Evolutionary conservation across 2,888 invertebrate species (phyloP).

Genomic region (Caprella mutica): DNA sequence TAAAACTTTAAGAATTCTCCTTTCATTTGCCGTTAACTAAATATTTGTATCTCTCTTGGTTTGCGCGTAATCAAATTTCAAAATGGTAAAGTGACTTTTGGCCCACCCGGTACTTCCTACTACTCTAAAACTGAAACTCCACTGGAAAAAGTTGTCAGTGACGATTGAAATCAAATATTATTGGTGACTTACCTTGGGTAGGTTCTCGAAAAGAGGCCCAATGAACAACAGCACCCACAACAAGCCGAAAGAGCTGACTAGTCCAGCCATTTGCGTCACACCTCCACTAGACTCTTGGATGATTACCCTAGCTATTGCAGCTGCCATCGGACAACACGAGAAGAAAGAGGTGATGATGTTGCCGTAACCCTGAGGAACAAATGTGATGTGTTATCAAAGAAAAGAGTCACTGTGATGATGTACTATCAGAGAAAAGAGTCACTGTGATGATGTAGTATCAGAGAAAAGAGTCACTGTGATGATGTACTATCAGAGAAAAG

Average conservation of each 20-base stretch:
- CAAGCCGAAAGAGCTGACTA: slow-evolving; percentile 63
- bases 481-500: too few species aligned
- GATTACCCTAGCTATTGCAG: slow-evolving; percentile 52
- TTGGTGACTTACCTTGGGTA: slow-evolving; percentile 55
- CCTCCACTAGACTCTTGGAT: slow-evolving; percentile 82
- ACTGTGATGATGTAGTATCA: too few species aligned
- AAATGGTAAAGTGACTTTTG: too few species aligned
- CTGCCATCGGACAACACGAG: slow-evolving; percentile 44
- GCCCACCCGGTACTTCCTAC: too few species aligned
- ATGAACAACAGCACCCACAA: slow-evolving; percentile 70
- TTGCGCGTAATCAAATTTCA: too few species aligned
- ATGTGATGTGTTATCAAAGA: neutral
- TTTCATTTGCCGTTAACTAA: too few species aligned
- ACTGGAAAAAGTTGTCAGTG: neutral
- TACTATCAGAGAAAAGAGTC: too few species aligned
- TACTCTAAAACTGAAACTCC: too few species aligned
- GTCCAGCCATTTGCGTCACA: slow-evolving; percentile 66
- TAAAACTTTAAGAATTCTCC: too few species aligned
- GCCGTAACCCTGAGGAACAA: slow-evolving; percentile 50
- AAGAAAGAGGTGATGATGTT: slow-evolving; percentile 53
- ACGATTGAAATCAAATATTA: neutral
- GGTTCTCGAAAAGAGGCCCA: slow-evolving; percentile 72
- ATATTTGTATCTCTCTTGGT: too few species aligned
- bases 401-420: neutral
- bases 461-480: too few species aligned